Evolutionary conservation across 2,113 vertebrate species (phyloP).

Genomic region (Callopanchax toddi): DNA sequence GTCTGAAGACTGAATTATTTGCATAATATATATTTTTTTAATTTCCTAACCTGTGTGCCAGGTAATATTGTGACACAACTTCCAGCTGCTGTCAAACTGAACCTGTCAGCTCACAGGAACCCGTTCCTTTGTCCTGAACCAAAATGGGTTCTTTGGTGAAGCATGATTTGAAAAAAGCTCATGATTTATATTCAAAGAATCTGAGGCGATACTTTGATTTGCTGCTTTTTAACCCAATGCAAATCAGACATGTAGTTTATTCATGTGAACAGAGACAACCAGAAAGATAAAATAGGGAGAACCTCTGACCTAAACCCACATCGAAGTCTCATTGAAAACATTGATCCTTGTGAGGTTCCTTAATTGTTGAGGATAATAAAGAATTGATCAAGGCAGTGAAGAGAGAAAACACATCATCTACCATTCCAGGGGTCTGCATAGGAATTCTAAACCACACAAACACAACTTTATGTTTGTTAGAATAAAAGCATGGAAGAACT

Average conservation of each 20-base stretch:
- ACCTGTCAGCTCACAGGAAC: not conserved
- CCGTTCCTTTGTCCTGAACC: not conserved
- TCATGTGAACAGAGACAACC: constrained; percentile 12
- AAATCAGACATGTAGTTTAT: constrained; percentile 4
- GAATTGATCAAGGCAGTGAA: constrained; percentile 68
- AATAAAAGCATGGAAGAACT: too few relatives aligned
- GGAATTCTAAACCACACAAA: constrained; percentile 4
- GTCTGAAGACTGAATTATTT: too few relatives aligned
- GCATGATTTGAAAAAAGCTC: not conserved
- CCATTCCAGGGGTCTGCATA: constrained; percentile 20
- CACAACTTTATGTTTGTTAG: not conserved
- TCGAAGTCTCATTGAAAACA: constrained; percentile 44
- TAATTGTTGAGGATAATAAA: constrained; percentile 73
- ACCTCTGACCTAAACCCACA: constrained; percentile 17
- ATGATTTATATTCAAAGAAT: not conserved
- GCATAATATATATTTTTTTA: too few relatives aligned
- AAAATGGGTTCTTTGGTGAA: not conserved
- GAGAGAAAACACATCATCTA: constrained; percentile 57
- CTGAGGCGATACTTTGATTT: not conserved
- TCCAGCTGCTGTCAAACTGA: constrained; percentile 2
- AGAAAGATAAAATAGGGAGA: constrained; percentile 14
- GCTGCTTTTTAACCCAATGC: not conserved
- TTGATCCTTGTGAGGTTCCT: constrained; percentile 54
- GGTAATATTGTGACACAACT: constrained; percentile 3
- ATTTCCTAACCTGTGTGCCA: too few relatives aligned